Evolutionary conservation across 1,140 invertebrate genomes (phyloP).

Genomic region (Lasaia peninsularis): DNA sequence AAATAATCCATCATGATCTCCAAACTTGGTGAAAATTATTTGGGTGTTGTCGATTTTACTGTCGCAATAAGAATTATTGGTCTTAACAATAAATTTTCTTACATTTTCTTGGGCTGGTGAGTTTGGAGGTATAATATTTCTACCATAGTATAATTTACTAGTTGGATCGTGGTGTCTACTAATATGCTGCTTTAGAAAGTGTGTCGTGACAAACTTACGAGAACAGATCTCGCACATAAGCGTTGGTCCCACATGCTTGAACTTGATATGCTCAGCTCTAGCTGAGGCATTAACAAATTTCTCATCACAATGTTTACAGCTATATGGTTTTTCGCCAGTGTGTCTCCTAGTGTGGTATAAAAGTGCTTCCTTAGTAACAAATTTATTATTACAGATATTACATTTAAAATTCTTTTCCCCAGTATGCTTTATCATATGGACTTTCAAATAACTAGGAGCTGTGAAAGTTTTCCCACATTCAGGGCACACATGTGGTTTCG

Average conservation of each 20-base stretch:
- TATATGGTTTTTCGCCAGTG: constrained; percentile 74
- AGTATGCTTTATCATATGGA: constrained; percentile 71
- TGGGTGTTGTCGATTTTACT: no score
- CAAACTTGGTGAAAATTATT: no score
- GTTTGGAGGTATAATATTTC: constrained; percentile 44
- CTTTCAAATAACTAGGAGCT: constrained; percentile 59
- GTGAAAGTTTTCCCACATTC: constrained; percentile 62
- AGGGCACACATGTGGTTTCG: constrained; percentile 53
- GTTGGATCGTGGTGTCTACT: constrained; percentile 55
- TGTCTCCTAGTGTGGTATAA: constrained; percentile 70
- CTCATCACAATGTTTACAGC: constrained; percentile 53
- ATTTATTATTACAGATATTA: constrained; percentile 57
- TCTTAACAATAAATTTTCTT: constrained; percentile 36
- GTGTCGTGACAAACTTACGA: constrained; percentile 57
- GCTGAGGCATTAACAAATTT: constrained; percentile 64
- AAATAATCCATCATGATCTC: no score
- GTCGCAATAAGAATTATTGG: not conserved
- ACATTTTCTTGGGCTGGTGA: constrained; percentile 47
- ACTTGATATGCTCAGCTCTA: constrained; percentile 62
- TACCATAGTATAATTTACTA: constrained; percentile 50
- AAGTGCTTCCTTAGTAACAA: constrained; percentile 66
- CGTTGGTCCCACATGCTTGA: constrained; percentile 59
- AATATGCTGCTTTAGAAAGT: constrained; percentile 57
- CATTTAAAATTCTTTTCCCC: constrained; percentile 71
- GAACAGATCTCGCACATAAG: constrained; percentile 60